Evolutionary conservation across 1,140 invertebrate genomes (phyloP).

Genomic region (Rhopalosiphum padi): DNA sequence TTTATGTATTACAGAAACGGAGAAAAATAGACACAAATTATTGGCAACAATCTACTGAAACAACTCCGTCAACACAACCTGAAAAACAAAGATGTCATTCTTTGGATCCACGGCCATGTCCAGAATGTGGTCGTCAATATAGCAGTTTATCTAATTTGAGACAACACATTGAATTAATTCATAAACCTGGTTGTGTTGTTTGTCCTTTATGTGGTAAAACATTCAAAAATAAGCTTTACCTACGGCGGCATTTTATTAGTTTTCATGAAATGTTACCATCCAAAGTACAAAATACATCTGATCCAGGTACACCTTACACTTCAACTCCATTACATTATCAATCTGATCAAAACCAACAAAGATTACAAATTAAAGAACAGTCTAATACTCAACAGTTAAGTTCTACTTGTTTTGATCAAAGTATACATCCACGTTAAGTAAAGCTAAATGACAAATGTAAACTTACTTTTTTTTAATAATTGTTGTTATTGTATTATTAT

Average conservation of each 20-base stretch:
- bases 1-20: constrained; percentile 28
- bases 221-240: constrained; percentile 80
- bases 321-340: constrained; percentile 37
- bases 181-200: constrained; percentile 77
- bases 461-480: background rate
- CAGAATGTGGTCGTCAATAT: constrained; percentile 79
- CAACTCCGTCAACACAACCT: background rate
- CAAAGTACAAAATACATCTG: constrained; percentile 57
- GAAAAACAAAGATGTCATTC: constrained; percentile 69
- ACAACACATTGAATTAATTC: constrained; percentile 81
- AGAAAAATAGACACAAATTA: constrained; percentile 53
- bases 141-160: constrained; percentile 81
- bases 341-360: constrained; percentile 14
- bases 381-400: constrained; percentile 39
- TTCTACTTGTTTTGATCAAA: constrained; percentile 48
- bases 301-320: constrained; percentile 19
- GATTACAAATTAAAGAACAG: constrained; percentile 41
- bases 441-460: background rate
- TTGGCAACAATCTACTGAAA: constrained; percentile 38
- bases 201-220: constrained; percentile 77
- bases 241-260: constrained; percentile 73
- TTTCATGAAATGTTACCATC: constrained; percentile 67
- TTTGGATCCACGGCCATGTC: constrained; percentile 74
- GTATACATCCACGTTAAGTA: constrained; percentile 35
- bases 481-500: constrained; percentile 23